Conservation (phyloP, 2,113 vertebrate genomes). For the Aldabrachelys gigantea region DNA sequence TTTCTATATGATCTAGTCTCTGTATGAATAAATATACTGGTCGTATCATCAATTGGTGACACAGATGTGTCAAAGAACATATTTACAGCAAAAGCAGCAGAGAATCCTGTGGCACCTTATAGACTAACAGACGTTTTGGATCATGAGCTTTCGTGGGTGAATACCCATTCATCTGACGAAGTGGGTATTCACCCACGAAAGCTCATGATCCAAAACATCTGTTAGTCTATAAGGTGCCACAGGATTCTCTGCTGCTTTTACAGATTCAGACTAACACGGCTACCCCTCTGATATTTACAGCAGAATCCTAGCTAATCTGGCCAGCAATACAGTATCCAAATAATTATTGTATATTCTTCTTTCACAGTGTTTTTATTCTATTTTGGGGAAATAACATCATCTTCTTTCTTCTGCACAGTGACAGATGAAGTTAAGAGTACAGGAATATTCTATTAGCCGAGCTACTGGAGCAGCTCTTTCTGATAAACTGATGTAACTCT, state of each 20-base stretch:
- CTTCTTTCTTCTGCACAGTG: slow-evolving; percentile 22
- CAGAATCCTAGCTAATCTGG: slow-evolving; percentile 32
- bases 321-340: slow-evolving; percentile 47
- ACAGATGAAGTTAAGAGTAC: slow-evolving; percentile 47
- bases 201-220: too few species aligned
- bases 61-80: slow-evolving; percentile 22
- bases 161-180: too few species aligned
- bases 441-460: slow-evolving; percentile 70
- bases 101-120: too few species aligned
- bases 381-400: slow-evolving; percentile 48
- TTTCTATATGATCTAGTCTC: slow-evolving; percentile 13
- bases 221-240: too few species aligned
- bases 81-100: slow-evolving; percentile 14
- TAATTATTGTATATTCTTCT: slow-evolving; percentile 34
- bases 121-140: too few species aligned
- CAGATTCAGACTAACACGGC: too few species aligned
- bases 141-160: too few species aligned
- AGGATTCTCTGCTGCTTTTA: too few species aligned
- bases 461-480: slow-evolving; percentile 66
- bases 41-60: slow-evolving; percentile 34
- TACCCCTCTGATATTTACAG: slow-evolving; percentile 28
- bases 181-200: too few species aligned
- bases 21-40: slow-evolving; percentile 1
- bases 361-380: slow-evolving; percentile 18
- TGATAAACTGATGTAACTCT: slow-evolving; percentile 53